Percentiles rank a stretch among this genome's conserved stretches.
phyloP scores from a whole-genome alignment of 1,140 invertebrate species.

The Zaprionus africanus region DNA sequence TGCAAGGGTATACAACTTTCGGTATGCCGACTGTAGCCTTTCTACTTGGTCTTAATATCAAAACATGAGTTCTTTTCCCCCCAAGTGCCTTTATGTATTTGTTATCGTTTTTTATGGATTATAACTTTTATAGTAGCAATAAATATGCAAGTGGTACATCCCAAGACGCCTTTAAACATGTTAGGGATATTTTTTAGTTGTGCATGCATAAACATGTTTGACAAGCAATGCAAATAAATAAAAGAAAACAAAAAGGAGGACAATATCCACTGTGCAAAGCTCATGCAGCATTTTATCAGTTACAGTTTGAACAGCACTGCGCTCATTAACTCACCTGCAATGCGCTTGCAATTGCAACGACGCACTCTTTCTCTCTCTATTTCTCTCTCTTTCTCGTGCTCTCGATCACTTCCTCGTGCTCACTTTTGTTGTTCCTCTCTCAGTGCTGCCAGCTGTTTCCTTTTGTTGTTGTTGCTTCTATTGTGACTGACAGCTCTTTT shows the following conservation, averaged over 20 bases:
- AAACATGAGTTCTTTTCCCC: too few relatives aligned
- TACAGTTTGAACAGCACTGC: constrained; percentile 45
- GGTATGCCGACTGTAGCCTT: too few relatives aligned
- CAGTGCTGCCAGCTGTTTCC: constrained; percentile 30
- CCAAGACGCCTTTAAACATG: too few relatives aligned
- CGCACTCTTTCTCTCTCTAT: constrained; percentile 3
- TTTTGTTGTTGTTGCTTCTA: constrained; percentile 17
- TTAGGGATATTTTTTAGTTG: too few relatives aligned
- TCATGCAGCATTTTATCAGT: neutral
- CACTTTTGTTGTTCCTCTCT: constrained; percentile 12
- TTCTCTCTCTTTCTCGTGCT: neutral
- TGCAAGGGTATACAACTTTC: too few relatives aligned
- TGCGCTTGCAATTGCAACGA: constrained; percentile 1
- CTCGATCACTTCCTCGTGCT: neutral
- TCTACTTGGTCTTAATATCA: too few relatives aligned
- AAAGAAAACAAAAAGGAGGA: too few relatives aligned
- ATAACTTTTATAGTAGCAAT: too few relatives aligned
- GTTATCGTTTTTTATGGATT: too few relatives aligned
- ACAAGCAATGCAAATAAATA: neutral
- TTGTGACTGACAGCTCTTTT: constrained; percentile 16
- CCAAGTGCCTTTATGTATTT: neutral
- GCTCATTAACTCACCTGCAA: constrained; percentile 27
- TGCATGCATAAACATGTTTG: neutral
- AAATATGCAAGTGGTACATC: too few relatives aligned
- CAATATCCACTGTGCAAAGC: too few relatives aligned